phyloP scores from a whole-genome alignment of 2,888 invertebrate species.

The Apamea sordens region DNA sequence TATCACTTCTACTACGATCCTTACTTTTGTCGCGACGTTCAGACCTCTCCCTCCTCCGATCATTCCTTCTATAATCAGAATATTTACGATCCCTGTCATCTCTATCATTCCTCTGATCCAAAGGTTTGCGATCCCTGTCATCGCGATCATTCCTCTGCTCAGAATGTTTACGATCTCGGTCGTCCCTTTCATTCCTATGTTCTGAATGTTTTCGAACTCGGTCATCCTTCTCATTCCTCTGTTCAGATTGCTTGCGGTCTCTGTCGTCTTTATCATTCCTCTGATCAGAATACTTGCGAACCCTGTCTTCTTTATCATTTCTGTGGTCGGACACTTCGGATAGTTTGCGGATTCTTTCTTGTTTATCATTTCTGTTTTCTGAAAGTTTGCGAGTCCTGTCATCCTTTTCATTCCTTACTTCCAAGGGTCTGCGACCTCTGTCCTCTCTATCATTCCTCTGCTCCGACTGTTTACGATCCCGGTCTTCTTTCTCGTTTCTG shows the following conservation, averaged over 20 bases:
- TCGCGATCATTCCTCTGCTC: constrained; percentile 26
- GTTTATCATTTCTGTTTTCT: constrained; percentile 56
- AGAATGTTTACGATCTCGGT: constrained; percentile 35
- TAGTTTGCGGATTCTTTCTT: constrained; percentile 54
- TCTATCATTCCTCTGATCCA: constrained; percentile 41
- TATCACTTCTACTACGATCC: constrained; percentile 54
- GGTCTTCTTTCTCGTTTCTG: constrained; percentile 42
- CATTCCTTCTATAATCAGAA: constrained; percentile 47
- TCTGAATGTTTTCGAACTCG: constrained; percentile 47
- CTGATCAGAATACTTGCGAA: constrained; percentile 39
- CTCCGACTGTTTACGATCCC: constrained; percentile 38
- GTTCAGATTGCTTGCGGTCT: constrained; percentile 43
- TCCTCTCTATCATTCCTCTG: constrained; percentile 54
- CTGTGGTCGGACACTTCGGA: constrained; percentile 43
- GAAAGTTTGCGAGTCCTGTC: constrained; percentile 38
- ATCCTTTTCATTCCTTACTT: constrained; percentile 49
- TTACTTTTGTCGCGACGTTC: constrained; percentile 62
- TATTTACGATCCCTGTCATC: constrained; percentile 51
- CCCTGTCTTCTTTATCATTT: constrained; percentile 38
- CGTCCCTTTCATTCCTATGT: constrained; percentile 37
- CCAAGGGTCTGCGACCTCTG: constrained; percentile 44
- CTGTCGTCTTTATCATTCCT: constrained; percentile 45
- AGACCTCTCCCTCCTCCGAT: constrained; percentile 58
- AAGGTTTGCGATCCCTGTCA: constrained; percentile 16
- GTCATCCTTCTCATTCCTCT: constrained; percentile 44